A percentile compares a stretch with the other conserved stretches of the same genome.
Conservation (phyloP, 64 coral and sea anemone species). For the Actinia equina region DNA sequence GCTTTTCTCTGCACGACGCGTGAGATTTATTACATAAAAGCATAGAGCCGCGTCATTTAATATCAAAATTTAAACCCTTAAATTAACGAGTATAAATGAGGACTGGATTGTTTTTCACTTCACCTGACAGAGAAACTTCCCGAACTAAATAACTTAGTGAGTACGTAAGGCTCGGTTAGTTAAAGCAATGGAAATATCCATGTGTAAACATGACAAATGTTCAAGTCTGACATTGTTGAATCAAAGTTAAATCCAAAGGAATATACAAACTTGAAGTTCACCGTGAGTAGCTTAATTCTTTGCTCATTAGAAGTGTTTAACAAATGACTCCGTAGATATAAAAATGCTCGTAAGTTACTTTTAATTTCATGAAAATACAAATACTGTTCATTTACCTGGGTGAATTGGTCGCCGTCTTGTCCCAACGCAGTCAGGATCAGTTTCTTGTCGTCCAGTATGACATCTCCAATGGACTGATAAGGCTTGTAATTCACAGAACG, state of each 20-base stretch:
- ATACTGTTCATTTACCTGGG: conserved; percentile 17
- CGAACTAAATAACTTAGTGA: neutral
- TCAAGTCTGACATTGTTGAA: neutral
- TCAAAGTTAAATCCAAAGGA: neutral
- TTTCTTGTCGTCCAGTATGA: conserved; percentile 76
- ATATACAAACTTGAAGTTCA: neutral
- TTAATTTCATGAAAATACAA: neutral
- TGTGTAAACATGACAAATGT: neutral
- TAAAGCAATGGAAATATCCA: neutral
- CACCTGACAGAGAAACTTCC: neutral
- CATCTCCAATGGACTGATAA: conserved; percentile 85
- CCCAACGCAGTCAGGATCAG: conserved; percentile 79
- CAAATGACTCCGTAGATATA: neutral
- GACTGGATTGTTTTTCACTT: neutral
- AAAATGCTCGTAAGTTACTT: neutral
- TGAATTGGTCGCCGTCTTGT: conserved; percentile 26
- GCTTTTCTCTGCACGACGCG: neutral
- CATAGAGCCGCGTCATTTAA: neutral
- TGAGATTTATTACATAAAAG: neutral
- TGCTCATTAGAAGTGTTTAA: neutral
- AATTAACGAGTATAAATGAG: neutral
- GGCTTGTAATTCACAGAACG: conserved; percentile 92
- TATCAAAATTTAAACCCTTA: neutral
- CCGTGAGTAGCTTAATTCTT: neutral
- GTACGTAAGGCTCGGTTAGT: neutral